phyloP scores from a whole-genome alignment of 2,113 vertebrate genomes.

The Stigmatopora nigra region DNA sequence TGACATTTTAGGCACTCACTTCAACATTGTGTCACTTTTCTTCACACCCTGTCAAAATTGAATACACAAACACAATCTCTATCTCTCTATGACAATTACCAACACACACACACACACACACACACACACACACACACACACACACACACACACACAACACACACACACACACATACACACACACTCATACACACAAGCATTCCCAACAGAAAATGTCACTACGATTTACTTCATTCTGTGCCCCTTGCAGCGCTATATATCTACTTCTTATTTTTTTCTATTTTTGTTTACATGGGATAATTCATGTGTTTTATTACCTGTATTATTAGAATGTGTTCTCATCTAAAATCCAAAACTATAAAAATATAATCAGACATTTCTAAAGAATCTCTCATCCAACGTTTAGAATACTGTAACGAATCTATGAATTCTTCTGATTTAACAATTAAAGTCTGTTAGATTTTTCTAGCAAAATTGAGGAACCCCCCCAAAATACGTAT shows the following conservation, averaged over 20 bases:
- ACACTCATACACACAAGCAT: background rate
- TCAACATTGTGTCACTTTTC: conserved; percentile 35
- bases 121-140: conserved; percentile 12
- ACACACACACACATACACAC: conserved; percentile 22
- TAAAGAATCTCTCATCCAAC: background rate
- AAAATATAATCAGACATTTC: conserved; percentile 12
- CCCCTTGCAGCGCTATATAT: conserved; percentile 53
- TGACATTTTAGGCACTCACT: conserved; percentile 29
- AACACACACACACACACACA: background rate
- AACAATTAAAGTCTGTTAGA: too few species aligned
- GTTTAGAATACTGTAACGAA: too few species aligned
- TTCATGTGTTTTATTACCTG: conserved; percentile 62
- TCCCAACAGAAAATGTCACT: conserved; percentile 43
- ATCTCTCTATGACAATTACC: background rate
- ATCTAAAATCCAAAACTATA: too few species aligned
- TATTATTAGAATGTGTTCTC: conserved; percentile 16
- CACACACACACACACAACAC: conserved; percentile 19
- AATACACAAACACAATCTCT: conserved; percentile 17
- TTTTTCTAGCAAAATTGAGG: too few species aligned
- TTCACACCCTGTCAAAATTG: conserved; percentile 25
- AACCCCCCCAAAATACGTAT: too few species aligned
- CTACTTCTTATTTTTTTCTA: conserved; percentile 34
- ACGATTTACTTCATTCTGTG: conserved; percentile 43
- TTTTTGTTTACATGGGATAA: conserved; percentile 47
- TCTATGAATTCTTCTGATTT: too few species aligned